Conservation (phyloP, 2,888 invertebrate genomes). For the Nemotelus pantherinus region DNA sequence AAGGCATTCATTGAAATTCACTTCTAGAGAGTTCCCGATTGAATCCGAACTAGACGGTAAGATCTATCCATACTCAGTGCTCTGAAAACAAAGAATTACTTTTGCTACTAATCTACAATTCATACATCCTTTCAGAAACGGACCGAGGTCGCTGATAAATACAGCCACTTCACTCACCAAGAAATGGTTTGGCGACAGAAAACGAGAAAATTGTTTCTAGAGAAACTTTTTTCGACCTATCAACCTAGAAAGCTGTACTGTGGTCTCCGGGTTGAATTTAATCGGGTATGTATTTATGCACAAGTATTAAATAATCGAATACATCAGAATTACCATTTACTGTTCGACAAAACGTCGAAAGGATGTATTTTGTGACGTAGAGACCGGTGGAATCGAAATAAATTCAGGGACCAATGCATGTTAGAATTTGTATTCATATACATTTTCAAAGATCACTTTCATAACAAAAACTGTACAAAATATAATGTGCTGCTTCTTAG, state of each 20-base stretch:
- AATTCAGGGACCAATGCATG: too few species aligned
- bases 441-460: too few species aligned
- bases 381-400: too few species aligned
- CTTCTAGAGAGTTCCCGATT: slow-evolving; percentile 33
- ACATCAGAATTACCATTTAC: too few species aligned
- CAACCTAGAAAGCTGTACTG: slow-evolving; percentile 43
- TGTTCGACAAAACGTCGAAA: too few species aligned
- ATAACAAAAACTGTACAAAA: too few species aligned
- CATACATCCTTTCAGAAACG: slow-evolving; percentile 8
- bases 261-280: slow-evolving; percentile 43
- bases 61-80: neutral
- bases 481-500: too few species aligned
- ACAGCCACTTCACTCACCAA: neutral
- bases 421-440: too few species aligned
- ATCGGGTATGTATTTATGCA: slow-evolving; percentile 27
- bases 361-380: too few species aligned
- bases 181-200: slow-evolving; percentile 43
- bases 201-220: slow-evolving; percentile 37
- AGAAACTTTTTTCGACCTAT: slow-evolving; percentile 44
- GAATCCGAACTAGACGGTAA: neutral
- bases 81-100: neutral
- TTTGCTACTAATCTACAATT: slow-evolving; percentile 41
- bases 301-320: too few species aligned
- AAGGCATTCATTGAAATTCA: slow-evolving; percentile 25
- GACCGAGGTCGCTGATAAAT: neutral